Conservation (phyloP, 2,888 invertebrate species). For the Odontocolon sp. region DNA sequence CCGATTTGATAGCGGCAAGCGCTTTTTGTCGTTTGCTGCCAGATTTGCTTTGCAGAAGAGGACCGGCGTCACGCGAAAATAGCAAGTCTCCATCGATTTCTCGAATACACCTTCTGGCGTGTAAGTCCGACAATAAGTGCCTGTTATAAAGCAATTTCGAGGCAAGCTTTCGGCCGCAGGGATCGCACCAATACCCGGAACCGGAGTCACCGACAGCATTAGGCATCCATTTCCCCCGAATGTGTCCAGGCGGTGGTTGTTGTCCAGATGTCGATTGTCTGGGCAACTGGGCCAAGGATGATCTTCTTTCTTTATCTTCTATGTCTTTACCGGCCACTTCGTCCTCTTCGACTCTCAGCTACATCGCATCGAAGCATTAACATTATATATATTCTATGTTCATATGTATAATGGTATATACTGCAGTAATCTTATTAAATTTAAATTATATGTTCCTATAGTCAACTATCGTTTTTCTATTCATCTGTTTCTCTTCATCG, state of each 20-base stretch:
- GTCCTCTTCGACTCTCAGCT: constrained; percentile 72
- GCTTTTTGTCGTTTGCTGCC: constrained; percentile 58
- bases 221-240: constrained; percentile 92
- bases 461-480: no score
- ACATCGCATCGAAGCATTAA: no score
- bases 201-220: constrained; percentile 82
- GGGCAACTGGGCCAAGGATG: constrained; percentile 37
- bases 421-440: no score
- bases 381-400: no score
- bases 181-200: constrained; percentile 90
- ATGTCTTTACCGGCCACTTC: constrained; percentile 59
- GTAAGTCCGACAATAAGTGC: constrained; percentile 89
- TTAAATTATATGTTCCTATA: no score
- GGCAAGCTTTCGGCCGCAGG: constrained; percentile 89
- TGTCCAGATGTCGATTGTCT: constrained; percentile 65
- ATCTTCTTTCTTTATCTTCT: no score
- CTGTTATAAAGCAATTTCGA: constrained; percentile 89
- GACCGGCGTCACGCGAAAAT: constrained; percentile 62
- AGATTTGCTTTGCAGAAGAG: constrained; percentile 54
- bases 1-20: constrained; percentile 54
- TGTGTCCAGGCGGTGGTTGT: constrained; percentile 87
- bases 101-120: constrained; percentile 80
- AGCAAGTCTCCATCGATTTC: constrained; percentile 84
- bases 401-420: no score
- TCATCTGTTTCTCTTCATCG: no score